phyloP scores from a whole-genome alignment of 2,888 invertebrate species.

The Melipona bicolor region DNA sequence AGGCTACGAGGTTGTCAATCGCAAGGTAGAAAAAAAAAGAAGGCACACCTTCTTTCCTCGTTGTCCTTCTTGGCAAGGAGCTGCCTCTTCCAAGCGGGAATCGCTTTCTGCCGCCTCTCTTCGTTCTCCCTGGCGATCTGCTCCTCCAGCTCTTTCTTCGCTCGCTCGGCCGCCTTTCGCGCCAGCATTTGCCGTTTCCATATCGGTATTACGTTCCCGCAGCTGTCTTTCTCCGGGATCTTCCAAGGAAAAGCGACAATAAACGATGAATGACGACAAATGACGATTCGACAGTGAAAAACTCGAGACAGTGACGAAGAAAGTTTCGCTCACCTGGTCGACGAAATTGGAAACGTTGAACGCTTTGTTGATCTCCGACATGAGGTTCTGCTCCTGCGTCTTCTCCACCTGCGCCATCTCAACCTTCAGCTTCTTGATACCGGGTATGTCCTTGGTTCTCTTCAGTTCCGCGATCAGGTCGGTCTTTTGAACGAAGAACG shows the following conservation, averaged over 20 bases:
- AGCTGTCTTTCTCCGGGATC: constrained; percentile 95
- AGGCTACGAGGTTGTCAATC: background rate
- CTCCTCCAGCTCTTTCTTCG: constrained; percentile 95
- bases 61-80: constrained; percentile 93
- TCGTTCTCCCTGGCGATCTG: constrained; percentile 93
- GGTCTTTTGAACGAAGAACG: constrained; percentile 91
- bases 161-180: constrained; percentile 96
- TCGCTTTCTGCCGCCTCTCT: constrained; percentile 92
- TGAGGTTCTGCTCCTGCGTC: constrained; percentile 92
- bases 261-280: too few relatives aligned
- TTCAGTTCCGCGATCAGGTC: constrained; percentile 96
- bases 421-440: constrained; percentile 96
- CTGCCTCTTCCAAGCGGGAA: constrained; percentile 98
- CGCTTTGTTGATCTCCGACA: constrained; percentile 93
- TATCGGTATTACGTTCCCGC: constrained; percentile 95
- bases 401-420: constrained; percentile 94
- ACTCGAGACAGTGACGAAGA: too few relatives aligned
- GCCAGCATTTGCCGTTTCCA: constrained; percentile 99
- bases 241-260: constrained; percentile 77
- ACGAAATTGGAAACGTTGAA: constrained; percentile 95
- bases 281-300: background rate
- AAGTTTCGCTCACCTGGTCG: constrained; percentile 89
- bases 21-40: background rate
- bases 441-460: constrained; percentile 95
- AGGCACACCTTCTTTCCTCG: constrained; percentile 90